phyloP scores from a whole-genome alignment of 2,888 invertebrate genomes.

The Monopis laevigella region DNA sequence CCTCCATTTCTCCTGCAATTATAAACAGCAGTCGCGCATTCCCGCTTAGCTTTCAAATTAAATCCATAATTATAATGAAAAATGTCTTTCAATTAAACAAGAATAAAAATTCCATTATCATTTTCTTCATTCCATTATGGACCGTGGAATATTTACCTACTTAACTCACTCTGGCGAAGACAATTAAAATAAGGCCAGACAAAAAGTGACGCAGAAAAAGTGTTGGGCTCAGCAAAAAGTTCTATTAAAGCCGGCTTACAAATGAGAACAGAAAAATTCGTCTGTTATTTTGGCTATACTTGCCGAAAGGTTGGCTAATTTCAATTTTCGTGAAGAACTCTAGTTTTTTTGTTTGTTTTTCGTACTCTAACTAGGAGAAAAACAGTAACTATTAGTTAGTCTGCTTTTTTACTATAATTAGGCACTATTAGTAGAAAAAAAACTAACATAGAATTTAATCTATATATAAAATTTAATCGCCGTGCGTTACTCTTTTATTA shows the following conservation, averaged over 20 bases:
- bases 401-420: too few species aligned
- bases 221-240: conserved; percentile 47
- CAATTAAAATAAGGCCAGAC: conserved; percentile 47
- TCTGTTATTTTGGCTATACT: conserved; percentile 37
- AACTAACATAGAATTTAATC: too few species aligned
- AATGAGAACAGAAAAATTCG: conserved; percentile 40
- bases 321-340: too few species aligned
- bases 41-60: conserved; percentile 5
- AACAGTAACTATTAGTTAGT: too few species aligned
- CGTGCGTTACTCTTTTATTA: too few species aligned
- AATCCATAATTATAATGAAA: conserved; percentile 11
- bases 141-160: conserved; percentile 11
- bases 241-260: conserved; percentile 51
- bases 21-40: conserved; percentile 10
- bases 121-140: conserved; percentile 2
- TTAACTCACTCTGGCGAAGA: conserved; percentile 26
- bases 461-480: too few species aligned
- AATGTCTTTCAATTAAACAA: conserved; percentile 11
- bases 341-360: too few species aligned
- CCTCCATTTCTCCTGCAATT: conserved; percentile 6
- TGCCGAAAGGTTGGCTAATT: too few species aligned
- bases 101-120: conserved; percentile 10
- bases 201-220: conserved; percentile 51
- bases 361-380: too few species aligned
- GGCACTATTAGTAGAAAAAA: too few species aligned